Evolutionary conservation across 2,888 invertebrate species (phyloP).

Genomic region (Hofmannophila pseudospretella): DNA sequence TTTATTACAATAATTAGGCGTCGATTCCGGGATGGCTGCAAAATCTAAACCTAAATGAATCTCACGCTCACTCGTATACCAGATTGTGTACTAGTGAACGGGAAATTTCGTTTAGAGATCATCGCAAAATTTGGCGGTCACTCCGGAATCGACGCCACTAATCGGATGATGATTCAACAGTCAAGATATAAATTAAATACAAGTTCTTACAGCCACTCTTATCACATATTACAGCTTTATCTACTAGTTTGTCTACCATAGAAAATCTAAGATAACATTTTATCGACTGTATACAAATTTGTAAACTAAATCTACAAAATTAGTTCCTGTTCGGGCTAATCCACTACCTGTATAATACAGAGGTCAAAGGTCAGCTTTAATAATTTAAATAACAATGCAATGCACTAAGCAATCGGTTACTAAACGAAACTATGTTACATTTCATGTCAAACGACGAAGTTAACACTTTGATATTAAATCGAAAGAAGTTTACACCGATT

Average conservation of each 20-base stretch:
- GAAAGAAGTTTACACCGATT: constrained; percentile 36
- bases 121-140: no score
- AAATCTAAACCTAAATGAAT: no score
- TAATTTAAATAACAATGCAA: constrained; percentile 32
- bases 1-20: no score
- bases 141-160: no score
- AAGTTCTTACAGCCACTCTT: constrained; percentile 74
- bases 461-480: constrained; percentile 1
- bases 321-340: constrained; percentile 41
- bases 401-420: constrained; percentile 48
- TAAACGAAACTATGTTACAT: constrained; percentile 36
- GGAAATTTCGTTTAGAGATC: no score
- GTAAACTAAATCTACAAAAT: constrained; percentile 64
- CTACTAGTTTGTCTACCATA: constrained; percentile 69
- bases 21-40: no score
- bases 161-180: no score
- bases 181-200: constrained; percentile 52
- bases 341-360: constrained; percentile 46
- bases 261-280: constrained; percentile 71
- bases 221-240: constrained; percentile 72
- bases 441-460: constrained; percentile 41
- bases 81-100: no score
- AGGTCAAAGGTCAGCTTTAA: constrained; percentile 45
- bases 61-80: no score
- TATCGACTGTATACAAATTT: constrained; percentile 64